Evolutionary conservation across 2,797 vertebrate genomes (phyloP).

Genomic region (Toxotes lorentzi): DNA sequence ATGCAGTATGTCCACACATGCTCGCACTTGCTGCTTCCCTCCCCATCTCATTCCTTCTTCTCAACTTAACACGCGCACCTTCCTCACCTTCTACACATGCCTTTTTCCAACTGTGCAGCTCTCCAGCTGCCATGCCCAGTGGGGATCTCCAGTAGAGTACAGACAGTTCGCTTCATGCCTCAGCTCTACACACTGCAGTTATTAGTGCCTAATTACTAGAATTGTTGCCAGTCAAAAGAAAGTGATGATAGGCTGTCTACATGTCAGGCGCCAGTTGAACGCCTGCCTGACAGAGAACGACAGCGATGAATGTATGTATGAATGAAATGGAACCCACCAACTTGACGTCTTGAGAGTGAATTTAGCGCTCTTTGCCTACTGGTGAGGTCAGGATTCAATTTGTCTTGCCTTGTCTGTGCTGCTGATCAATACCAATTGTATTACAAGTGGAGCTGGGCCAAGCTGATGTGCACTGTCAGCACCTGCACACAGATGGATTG

Average conservation of each 20-base stretch:
- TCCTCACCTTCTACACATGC: neutral
- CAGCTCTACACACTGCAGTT: conserved; percentile 46
- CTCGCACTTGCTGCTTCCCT: neutral
- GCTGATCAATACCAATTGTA: conserved; percentile 82
- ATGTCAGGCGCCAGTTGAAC: conserved; percentile 40
- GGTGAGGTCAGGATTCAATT: conserved; percentile 68
- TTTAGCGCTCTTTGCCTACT: conserved; percentile 45
- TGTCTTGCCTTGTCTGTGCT: conserved; percentile 68
- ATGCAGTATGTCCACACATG: conserved; percentile 1
- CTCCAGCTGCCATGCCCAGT: conserved; percentile 29
- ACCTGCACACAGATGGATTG: conserved; percentile 61
- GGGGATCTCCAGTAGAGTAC: conserved; percentile 35
- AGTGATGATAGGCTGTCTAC: conserved; percentile 62
- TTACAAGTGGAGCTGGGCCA: conserved; percentile 71
- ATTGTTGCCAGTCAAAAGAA: conserved; percentile 54
- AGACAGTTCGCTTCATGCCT: conserved; percentile 53
- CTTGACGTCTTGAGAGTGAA: conserved; percentile 42
- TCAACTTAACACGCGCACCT: neutral
- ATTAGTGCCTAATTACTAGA: conserved; percentile 58
- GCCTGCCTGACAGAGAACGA: conserved; percentile 47
- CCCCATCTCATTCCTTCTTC: neutral
- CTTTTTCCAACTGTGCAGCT: conserved; percentile 4
- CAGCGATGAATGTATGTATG: too few relatives aligned
- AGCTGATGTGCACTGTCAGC: conserved; percentile 76
- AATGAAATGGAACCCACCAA: conserved; percentile 55